phyloP scores from a whole-genome alignment of 1,140 invertebrate species.

The Drosophila pseudoobscura region DNA sequence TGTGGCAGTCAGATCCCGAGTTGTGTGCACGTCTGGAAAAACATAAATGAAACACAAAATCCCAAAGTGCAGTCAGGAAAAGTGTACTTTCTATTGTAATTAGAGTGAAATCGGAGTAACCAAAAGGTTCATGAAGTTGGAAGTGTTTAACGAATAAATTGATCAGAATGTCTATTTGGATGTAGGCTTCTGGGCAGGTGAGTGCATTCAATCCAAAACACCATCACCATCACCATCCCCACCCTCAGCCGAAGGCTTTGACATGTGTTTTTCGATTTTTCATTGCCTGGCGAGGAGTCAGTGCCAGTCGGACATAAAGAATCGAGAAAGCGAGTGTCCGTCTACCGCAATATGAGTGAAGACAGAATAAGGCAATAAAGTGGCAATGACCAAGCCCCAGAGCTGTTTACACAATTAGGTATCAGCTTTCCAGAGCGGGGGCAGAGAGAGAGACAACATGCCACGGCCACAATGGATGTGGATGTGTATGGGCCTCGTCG shows the following conservation, averaged over 20 bases:
- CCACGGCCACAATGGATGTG: slow-evolving; percentile 33
- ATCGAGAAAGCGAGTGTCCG: slow-evolving; percentile 4
- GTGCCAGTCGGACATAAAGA: too few species aligned
- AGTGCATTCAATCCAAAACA: not conserved
- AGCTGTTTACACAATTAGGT: slow-evolving; percentile 74
- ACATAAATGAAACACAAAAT: slow-evolving; percentile 11
- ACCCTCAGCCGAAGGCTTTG: slow-evolving; percentile 40
- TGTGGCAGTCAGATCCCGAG: slow-evolving; percentile 45
- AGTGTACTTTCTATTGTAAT: slow-evolving; percentile 18
- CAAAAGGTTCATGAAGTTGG: not conserved
- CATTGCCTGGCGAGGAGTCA: slow-evolving; percentile 31
- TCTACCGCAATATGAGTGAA: slow-evolving; percentile 15
- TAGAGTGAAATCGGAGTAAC: slow-evolving; percentile 17
- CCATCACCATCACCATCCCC: not conserved
- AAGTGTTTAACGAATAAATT: not conserved
- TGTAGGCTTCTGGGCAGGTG: slow-evolving; percentile 11
- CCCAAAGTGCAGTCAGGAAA: slow-evolving; percentile 30
- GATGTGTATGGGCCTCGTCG: not conserved
- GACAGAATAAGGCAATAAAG: slow-evolving; percentile 19
- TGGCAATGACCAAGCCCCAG: slow-evolving; percentile 31
- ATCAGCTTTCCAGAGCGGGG: slow-evolving; percentile 54
- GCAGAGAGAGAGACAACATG: slow-evolving; percentile 19
- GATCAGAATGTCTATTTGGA: slow-evolving; percentile 11
- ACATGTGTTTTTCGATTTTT: slow-evolving; percentile 77
- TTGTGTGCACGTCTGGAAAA: slow-evolving; percentile 20